Evolutionary conservation across 1,140 invertebrate species (phyloP).

Genomic region (Centruroides sculpturatus): DNA sequence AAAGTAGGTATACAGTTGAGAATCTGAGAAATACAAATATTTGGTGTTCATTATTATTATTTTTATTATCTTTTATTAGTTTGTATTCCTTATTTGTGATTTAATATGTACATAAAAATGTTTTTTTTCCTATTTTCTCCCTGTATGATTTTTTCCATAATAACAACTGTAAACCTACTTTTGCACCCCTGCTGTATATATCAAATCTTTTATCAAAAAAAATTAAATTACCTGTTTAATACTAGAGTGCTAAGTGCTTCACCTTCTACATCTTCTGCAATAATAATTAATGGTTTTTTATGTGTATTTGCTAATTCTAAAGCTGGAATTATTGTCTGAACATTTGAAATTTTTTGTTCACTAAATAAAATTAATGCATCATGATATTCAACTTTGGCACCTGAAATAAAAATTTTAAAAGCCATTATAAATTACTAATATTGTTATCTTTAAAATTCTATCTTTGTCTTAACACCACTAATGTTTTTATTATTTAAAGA

Average conservation of each 20-base stretch:
- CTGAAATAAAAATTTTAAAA: conserved; percentile 21
- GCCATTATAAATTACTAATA: not conserved
- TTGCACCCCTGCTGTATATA: too few relatives aligned
- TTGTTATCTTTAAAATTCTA: not conserved
- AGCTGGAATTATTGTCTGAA: conserved; percentile 95
- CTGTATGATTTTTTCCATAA: too few relatives aligned
- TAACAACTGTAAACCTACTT: too few relatives aligned
- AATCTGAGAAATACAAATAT: too few relatives aligned
- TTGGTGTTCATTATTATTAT: too few relatives aligned
- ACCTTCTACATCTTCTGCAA: conserved; percentile 98
- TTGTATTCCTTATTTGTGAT: too few relatives aligned
- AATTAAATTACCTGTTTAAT: conserved; percentile 64
- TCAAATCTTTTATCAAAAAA: too few relatives aligned
- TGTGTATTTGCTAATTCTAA: conserved; percentile 89
- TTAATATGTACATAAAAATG: too few relatives aligned
- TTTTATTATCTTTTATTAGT: too few relatives aligned
- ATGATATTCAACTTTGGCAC: conserved; percentile 98
- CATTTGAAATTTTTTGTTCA: conserved; percentile 96
- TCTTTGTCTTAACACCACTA: not conserved
- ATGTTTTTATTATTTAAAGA: too few relatives aligned
- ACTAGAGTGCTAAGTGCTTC: conserved; percentile 96
- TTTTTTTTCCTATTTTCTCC: too few relatives aligned
- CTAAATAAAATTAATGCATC: conserved; percentile 87
- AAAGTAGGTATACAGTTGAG: too few relatives aligned
- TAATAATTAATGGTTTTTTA: conserved; percentile 87